Evolutionary conservation across 2,888 invertebrate genomes (phyloP).

Genomic region (Phytoseiulus persimilis): DNA sequence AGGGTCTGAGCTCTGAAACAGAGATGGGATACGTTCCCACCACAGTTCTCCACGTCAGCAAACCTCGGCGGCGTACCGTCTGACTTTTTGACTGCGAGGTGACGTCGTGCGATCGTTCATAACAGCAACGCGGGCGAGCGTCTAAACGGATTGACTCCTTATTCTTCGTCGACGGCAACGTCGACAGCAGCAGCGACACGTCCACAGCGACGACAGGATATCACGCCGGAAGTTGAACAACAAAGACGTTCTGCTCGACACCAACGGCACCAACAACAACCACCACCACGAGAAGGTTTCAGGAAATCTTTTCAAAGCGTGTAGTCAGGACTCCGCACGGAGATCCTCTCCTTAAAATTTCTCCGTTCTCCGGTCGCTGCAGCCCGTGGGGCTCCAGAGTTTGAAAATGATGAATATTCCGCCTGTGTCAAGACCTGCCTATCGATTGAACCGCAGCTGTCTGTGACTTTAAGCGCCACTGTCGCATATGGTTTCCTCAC

Average conservation of each 20-base stretch:
- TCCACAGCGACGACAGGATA: neutral
- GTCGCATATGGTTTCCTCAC: no score
- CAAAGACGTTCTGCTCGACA: neutral
- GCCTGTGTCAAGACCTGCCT: neutral
- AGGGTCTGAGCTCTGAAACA: neutral
- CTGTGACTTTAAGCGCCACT: no score
- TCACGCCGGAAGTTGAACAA: neutral
- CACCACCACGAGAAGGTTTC: neutral
- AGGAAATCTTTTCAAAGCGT: neutral
- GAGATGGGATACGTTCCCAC: neutral
- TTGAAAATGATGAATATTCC: neutral
- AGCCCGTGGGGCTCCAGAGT: neutral
- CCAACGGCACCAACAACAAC: neutral
- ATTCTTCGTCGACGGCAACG: neutral
- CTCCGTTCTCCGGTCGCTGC: neutral
- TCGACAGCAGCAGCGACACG: neutral
- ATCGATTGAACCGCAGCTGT: no score
- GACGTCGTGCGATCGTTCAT: neutral
- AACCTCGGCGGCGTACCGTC: neutral
- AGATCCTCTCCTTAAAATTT: neutral
- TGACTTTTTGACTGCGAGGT: neutral
- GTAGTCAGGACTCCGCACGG: neutral
- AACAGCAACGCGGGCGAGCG: neutral
- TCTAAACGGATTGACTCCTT: neutral
- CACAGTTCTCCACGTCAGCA: neutral